These are phyloP conservation scores for Silurus asotus DNA, from an alignment of 2,113 vertebrate genomes.

Conservation along the genomic window DNA sequence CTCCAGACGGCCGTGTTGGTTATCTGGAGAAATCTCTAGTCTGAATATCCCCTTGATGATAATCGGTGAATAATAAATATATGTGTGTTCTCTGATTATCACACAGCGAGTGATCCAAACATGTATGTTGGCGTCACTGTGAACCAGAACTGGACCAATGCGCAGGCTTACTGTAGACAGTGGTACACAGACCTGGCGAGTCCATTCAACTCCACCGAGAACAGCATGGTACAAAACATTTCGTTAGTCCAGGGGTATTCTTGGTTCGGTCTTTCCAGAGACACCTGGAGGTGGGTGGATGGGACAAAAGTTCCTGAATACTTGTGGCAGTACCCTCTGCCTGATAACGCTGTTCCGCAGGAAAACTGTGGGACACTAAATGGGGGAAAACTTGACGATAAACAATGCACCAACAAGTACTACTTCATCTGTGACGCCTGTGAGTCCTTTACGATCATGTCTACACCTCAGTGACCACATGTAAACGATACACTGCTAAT, in stretches of 20 bases:
- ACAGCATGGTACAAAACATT: background rate
- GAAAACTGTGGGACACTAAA: background rate
- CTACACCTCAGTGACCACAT: background rate
- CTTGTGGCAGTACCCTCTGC: background rate
- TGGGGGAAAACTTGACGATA: background rate
- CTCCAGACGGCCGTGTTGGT: no score
- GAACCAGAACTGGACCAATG: background rate
- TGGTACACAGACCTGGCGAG: slow-evolving; percentile 22
- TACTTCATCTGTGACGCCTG: slow-evolving; percentile 37
- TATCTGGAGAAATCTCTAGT: no score
- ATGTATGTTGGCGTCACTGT: background rate
- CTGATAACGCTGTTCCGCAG: background rate
- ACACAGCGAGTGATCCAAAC: background rate
- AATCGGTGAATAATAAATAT: no score
- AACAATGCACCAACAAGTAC: background rate
- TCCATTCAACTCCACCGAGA: background rate
- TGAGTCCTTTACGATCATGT: background rate
- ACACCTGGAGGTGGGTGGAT: slow-evolving; percentile 33
- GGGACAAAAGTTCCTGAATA: background rate
- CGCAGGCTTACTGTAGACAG: slow-evolving; percentile 23
- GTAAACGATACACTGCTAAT: background rate
- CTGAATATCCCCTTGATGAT: no score
- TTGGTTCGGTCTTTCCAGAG: slow-evolving; percentile 34
- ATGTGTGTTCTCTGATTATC: background rate
- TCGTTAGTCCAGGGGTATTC: no score